phyloP scores from a whole-genome alignment of 1,140 invertebrate species.

The Plectrocnemia conspersa region DNA sequence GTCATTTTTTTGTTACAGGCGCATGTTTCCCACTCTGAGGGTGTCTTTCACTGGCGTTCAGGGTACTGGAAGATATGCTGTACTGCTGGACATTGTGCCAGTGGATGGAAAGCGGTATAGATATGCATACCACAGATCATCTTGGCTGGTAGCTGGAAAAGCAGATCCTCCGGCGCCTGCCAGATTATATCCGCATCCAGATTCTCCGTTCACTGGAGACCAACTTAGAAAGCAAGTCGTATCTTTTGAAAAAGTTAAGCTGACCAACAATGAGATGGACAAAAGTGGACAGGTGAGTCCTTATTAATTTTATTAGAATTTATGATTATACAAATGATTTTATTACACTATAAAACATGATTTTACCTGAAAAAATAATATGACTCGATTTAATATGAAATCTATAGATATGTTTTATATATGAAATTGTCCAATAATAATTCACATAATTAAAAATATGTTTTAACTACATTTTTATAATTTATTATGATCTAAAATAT shows the following conservation, averaged over 20 bases:
- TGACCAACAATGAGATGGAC: slow-evolving; percentile 99
- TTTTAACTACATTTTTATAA: no score
- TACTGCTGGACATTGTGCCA: slow-evolving; percentile 92
- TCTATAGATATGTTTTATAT: no score
- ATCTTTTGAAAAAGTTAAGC: slow-evolving; percentile 98
- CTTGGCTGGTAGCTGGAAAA: slow-evolving; percentile 97
- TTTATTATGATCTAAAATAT: no score
- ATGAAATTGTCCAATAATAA: no score
- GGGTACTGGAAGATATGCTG: slow-evolving; percentile 67
- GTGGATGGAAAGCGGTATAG: slow-evolving; percentile 93
- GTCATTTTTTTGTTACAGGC: slow-evolving; percentile 58
- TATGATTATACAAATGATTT: no score
- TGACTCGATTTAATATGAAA: no score
- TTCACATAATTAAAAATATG: no score
- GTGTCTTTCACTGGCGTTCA: slow-evolving; percentile 81
- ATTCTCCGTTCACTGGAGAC: slow-evolving; percentile 94
- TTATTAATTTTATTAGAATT: no score
- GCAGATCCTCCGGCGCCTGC: slow-evolving; percentile 94
- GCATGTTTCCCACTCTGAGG: slow-evolving; percentile 97
- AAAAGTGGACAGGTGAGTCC: slow-evolving; percentile 98
- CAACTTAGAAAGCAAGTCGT: slow-evolving; percentile 95
- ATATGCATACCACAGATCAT: slow-evolving; percentile 97
- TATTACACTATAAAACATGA: no score
- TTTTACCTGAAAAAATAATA: no score
- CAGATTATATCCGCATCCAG: slow-evolving; percentile 92